These are phyloP conservation scores for Thymelicus sylvestris DNA, from an alignment of 2,888 invertebrate genomes.

Conservation along the genomic window DNA sequence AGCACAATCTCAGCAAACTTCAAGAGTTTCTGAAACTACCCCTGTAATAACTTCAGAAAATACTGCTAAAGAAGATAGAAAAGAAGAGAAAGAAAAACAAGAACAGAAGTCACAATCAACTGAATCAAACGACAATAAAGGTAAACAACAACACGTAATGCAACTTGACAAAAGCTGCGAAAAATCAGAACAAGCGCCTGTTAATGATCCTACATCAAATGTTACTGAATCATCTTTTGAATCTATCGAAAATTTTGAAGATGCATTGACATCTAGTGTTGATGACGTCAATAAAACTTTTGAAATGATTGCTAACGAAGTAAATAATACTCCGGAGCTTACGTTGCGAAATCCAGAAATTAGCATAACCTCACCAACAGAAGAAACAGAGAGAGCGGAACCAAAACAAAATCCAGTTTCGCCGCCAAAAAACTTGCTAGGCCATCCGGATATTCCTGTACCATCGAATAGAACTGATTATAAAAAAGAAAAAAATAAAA, in stretches of 20 bases:
- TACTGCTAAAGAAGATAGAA: slow-evolving; percentile 34
- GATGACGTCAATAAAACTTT: slow-evolving; percentile 76
- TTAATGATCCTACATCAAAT: not conserved
- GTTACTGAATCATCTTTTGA: slow-evolving; percentile 52
- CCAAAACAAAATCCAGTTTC: slow-evolving; percentile 60
- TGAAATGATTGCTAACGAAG: slow-evolving; percentile 71
- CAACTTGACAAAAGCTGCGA: slow-evolving; percentile 13
- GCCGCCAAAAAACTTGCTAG: slow-evolving; percentile 84
- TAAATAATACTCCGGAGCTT: slow-evolving; percentile 44
- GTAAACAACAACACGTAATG: slow-evolving; percentile 65
- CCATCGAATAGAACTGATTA: slow-evolving; percentile 81
- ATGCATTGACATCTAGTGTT: slow-evolving; percentile 71
- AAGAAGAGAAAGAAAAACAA: slow-evolving; percentile 54
- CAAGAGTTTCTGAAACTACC: slow-evolving; percentile 16
- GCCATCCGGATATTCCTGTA: slow-evolving; percentile 81
- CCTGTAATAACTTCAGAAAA: slow-evolving; percentile 38
- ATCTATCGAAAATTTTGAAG: slow-evolving; percentile 76
- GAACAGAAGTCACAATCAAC: slow-evolving; percentile 53
- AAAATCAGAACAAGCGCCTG: not conserved
- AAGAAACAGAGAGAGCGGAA: slow-evolving; percentile 53
- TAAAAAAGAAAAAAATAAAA: slow-evolving; percentile 80
- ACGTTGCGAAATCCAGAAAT: slow-evolving; percentile 62
- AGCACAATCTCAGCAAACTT: slow-evolving; percentile 46
- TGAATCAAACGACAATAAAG: slow-evolving; percentile 55
- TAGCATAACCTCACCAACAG: slow-evolving; percentile 64